phyloP scores from a whole-genome alignment of 37 sponge, comb jelly and placozoan species.

The Oopsacas minuta region DNA sequence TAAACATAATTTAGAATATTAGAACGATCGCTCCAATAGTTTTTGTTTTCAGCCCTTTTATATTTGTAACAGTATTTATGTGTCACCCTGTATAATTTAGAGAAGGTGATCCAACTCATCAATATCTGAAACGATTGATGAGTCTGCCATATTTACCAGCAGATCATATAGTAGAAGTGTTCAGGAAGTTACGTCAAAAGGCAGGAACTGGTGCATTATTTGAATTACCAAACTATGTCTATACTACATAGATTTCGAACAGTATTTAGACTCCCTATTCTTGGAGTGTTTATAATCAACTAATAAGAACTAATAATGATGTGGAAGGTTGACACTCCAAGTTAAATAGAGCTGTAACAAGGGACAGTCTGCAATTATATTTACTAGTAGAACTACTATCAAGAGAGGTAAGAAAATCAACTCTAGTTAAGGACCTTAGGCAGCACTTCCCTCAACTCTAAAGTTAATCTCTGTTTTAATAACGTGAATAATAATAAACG shows the following conservation, averaged over 20 bases:
- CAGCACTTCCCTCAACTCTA: neutral
- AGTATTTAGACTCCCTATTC: neutral
- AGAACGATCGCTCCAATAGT: too few relatives aligned
- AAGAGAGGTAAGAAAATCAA: neutral
- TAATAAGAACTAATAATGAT: conserved; percentile 7
- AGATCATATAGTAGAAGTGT: neutral
- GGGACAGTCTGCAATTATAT: neutral
- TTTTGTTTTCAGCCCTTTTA: too few relatives aligned
- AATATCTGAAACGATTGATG: neutral
- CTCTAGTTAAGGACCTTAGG: neutral
- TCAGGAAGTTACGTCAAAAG: neutral
- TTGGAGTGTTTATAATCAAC: neutral
- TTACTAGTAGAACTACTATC: neutral
- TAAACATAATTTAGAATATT: too few relatives aligned
- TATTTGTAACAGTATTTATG: too few relatives aligned
- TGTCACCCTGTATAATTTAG: neutral
- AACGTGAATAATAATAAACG: neutral
- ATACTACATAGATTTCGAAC: neutral
- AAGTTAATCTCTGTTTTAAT: neutral
- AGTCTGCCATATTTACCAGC: neutral
- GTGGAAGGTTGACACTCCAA: neutral
- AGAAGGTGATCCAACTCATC: neutral
- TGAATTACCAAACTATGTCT: neutral
- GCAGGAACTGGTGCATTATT: neutral
- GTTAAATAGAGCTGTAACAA: neutral